A percentile compares a stretch with the other conserved stretches of the same genome.
Evolutionary conservation across 1,140 invertebrate genomes (phyloP).

Genomic region (Drosophila bocki): DNA sequence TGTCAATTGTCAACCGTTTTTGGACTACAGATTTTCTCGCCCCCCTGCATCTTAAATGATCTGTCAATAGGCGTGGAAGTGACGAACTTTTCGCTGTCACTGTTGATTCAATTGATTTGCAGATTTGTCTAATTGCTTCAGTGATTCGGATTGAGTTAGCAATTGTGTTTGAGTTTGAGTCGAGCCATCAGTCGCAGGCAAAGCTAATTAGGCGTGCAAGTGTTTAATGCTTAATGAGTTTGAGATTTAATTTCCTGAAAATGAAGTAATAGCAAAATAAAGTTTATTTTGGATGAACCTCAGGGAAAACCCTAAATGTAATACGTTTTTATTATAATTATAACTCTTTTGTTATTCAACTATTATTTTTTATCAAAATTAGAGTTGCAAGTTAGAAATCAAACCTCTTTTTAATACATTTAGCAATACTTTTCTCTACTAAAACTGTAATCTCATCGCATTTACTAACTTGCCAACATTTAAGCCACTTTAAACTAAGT

Average conservation of each 20-base stretch:
- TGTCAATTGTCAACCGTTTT: constrained; percentile 36
- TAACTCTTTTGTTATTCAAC: not conserved
- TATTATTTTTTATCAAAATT: not conserved
- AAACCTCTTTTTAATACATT: not conserved
- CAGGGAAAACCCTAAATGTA: not conserved
- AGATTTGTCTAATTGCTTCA: constrained; percentile 33
- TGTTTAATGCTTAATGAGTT: not conserved
- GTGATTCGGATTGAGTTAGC: constrained; percentile 14
- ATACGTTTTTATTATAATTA: not conserved
- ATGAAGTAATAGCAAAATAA: not conserved
- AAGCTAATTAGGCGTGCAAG: constrained; percentile 9
- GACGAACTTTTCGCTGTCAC: constrained; percentile 24
- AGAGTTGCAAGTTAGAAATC: not conserved
- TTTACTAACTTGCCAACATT: not conserved
- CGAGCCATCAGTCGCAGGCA: not conserved
- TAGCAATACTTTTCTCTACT: too few relatives aligned
- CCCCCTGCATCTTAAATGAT: constrained; percentile 22
- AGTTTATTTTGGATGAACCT: not conserved
- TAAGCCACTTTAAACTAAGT: not conserved
- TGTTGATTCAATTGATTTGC: constrained; percentile 51
- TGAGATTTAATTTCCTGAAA: not conserved
- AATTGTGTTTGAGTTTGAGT: constrained; percentile 13
- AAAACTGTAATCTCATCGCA: not conserved
- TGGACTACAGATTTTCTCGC: not conserved
- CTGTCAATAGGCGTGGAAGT: constrained; percentile 13